A percentile compares a stretch with the other conserved stretches of the same genome.
phyloP scores from a whole-genome alignment of 2,797 vertebrate genomes.

The Kryptolebias ocellatus region DNA sequence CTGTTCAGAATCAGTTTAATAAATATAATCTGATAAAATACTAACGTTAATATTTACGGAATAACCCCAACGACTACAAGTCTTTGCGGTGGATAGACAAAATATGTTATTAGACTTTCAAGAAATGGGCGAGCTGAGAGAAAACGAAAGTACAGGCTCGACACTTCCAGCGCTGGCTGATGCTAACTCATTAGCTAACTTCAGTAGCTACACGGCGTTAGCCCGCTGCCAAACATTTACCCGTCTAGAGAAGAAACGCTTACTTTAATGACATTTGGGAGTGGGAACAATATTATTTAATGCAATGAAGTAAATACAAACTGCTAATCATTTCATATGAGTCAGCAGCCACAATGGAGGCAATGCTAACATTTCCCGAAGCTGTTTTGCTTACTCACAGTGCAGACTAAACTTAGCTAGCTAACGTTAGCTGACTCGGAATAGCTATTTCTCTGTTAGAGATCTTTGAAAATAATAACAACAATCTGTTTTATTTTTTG shows the following conservation, averaged over 20 bases:
- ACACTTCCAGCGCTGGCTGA: not conserved
- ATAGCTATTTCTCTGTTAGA: not conserved
- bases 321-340: fast-evolving
- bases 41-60: not conserved
- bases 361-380: conserved; percentile 33
- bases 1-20: not conserved
- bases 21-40: not conserved
- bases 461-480: not conserved
- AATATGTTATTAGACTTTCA: not conserved
- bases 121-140: not conserved
- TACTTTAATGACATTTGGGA: not conserved
- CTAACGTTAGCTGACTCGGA: conserved; percentile 26
- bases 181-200: conserved; percentile 42
- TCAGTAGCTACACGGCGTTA: conserved; percentile 15
- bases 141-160: conserved; percentile 67
- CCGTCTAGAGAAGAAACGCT: no score
- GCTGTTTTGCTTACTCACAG: conserved; percentile 80
- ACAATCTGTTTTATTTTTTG: fast-evolving
- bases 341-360: conserved; percentile 1
- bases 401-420: conserved; percentile 38
- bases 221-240: conserved; percentile 4
- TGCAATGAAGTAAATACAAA: not conserved
- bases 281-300: not conserved
- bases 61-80: no score
- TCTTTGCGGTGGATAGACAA: no score